Conservation (phyloP, 2,888 invertebrate genomes). For the Ctenicera cuprea region DNA sequence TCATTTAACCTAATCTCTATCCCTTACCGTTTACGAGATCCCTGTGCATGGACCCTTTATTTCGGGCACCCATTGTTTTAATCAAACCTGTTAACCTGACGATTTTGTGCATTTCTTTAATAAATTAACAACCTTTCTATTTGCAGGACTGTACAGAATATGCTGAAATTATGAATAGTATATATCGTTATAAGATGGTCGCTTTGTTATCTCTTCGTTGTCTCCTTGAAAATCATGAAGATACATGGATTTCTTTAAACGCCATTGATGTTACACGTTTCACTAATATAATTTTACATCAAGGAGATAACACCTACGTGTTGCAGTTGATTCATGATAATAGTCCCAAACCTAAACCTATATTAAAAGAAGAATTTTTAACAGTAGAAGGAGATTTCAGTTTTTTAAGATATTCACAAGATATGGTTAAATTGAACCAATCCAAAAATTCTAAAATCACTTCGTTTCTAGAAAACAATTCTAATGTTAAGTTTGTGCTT, state of each 20-base stretch:
- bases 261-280: slow-evolving; percentile 9
- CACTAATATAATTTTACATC: slow-evolving; percentile 8
- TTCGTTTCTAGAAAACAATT: no score
- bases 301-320: not conserved
- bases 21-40: no score
- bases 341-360: not conserved
- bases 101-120: no score
- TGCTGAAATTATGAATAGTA: slow-evolving; percentile 12
- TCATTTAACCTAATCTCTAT: no score
- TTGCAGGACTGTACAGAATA: no score
- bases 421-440: not conserved
- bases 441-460: no score
- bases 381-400: not conserved
- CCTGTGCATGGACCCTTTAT: no score
- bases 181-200: slow-evolving; percentile 6
- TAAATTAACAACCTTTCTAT: no score
- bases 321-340: slow-evolving; percentile 27
- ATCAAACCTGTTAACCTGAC: no score
- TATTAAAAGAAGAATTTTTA: slow-evolving; percentile 2
- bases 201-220: slow-evolving; percentile 14
- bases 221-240: not conserved
- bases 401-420: slow-evolving; percentile 10
- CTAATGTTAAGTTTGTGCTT: no score
- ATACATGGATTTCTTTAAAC: slow-evolving; percentile 12
- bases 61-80: no score